A percentile compares a stretch with the other conserved stretches of the same genome.
These are phyloP conservation scores for Erpobdella octoculata DNA, from an alignment of 2,888 invertebrate species.

Conservation along the genomic window DNA sequence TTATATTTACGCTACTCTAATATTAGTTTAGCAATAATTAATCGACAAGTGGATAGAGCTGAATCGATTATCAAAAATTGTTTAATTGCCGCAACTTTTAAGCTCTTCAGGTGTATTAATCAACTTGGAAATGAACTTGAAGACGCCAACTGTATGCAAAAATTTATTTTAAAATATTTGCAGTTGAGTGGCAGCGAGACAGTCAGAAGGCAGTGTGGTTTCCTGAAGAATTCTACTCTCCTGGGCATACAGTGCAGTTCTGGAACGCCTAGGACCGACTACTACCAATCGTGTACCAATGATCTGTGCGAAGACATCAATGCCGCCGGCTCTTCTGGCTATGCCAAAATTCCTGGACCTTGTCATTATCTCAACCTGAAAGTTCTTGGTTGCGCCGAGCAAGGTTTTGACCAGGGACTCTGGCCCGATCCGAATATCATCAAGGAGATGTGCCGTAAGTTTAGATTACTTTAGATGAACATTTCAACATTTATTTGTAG, in stretches of 20 bases:
- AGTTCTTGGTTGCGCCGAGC: constrained; percentile 11
- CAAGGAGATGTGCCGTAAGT: constrained; percentile 12
- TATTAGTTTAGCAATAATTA: too few relatives aligned
- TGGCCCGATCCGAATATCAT: constrained; percentile 12
- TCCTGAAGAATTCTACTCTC: neutral
- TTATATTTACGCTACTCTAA: neutral
- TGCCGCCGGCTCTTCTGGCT: neutral
- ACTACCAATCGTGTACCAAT: neutral
- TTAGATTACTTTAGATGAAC: neutral
- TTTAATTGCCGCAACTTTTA: too few relatives aligned
- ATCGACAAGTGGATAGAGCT: too few relatives aligned
- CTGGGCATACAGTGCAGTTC: neutral
- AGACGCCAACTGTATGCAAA: too few relatives aligned
- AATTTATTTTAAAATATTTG: neutral
- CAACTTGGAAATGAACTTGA: too few relatives aligned
- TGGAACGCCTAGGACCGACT: constrained; percentile 1
- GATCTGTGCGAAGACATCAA: constrained; percentile 22
- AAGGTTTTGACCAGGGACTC: neutral
- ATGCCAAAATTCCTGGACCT: constrained; percentile 5
- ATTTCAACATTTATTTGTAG: constrained; percentile 2
- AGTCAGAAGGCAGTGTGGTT: neutral
- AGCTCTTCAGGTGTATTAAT: neutral
- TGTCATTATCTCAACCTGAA: constrained; percentile 17
- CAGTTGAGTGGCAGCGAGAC: constrained; percentile 11
- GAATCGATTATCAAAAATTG: neutral